These are phyloP conservation scores for Sesia apiformis DNA, from an alignment of 2,888 invertebrate genomes.

Conservation along the genomic window DNA sequence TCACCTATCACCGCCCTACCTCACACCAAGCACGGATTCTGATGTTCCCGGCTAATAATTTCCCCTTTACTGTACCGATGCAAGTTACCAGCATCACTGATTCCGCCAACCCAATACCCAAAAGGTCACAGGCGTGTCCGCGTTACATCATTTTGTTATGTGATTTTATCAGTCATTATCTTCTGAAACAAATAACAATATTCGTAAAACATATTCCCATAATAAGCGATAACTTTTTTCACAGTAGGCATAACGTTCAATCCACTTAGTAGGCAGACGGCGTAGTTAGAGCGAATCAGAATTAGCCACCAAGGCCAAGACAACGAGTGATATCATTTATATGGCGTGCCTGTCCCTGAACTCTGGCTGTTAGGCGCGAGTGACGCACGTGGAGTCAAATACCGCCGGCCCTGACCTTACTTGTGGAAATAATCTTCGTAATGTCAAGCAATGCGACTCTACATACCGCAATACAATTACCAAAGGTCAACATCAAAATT, in stretches of 20 bases:
- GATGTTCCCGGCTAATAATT: not conserved
- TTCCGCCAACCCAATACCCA: too few species aligned
- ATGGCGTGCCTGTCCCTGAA: slow-evolving; percentile 66
- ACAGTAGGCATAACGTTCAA: not conserved
- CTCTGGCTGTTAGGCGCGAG: slow-evolving; percentile 40
- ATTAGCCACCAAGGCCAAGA: slow-evolving; percentile 62
- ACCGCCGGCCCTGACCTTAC: slow-evolving; percentile 54
- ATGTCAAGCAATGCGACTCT: slow-evolving; percentile 11
- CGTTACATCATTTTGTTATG: too few species aligned
- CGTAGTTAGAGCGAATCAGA: slow-evolving; percentile 63
- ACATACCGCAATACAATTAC: not conserved
- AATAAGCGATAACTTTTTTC: not conserved
- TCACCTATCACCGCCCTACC: not conserved
- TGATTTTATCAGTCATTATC: too few species aligned
- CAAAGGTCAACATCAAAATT: not conserved
- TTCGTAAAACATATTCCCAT: too few species aligned
- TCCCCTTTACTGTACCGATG: not conserved
- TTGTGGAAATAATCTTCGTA: slow-evolving; percentile 50
- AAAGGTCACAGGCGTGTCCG: too few species aligned
- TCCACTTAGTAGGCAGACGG: slow-evolving; percentile 54
- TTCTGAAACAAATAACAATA: too few species aligned
- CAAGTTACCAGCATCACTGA: not conserved
- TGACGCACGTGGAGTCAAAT: slow-evolving; percentile 67
- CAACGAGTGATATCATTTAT: slow-evolving; percentile 63
- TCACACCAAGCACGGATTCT: not conserved